Evolutionary conservation across 2,113 vertebrate genomes (phyloP).

Genomic region (Phyllostomus hastatus): DNA sequence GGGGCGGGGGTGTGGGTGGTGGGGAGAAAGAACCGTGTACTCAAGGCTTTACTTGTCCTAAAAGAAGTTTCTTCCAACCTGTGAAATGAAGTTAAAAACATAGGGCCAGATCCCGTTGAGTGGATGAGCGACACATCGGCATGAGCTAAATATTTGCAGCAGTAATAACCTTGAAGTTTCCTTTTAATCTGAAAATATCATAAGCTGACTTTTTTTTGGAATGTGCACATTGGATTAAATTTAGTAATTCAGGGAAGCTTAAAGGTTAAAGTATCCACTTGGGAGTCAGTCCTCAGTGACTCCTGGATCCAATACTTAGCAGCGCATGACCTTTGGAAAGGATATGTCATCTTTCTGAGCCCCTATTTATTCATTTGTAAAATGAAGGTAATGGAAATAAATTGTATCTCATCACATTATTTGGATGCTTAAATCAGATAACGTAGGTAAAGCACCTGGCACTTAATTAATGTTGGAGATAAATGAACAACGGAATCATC

Average conservation of each 20-base stretch:
- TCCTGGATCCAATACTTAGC: background rate
- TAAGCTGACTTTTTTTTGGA: background rate
- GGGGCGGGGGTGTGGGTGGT: too few relatives aligned
- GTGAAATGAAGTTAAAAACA: background rate
- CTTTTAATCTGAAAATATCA: slow-evolving; percentile 17
- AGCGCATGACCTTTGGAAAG: background rate
- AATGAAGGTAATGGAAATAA: background rate
- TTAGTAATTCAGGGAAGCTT: background rate
- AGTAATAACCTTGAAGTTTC: background rate
- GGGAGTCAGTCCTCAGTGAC: background rate
- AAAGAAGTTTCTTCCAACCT: slow-evolving; percentile 1
- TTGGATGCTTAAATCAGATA: background rate
- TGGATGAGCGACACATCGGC: background rate
- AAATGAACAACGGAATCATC: background rate
- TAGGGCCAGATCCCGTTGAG: background rate
- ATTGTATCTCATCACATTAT: background rate
- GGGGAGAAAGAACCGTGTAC: background rate
- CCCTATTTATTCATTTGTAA: background rate
- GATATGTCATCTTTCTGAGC: background rate
- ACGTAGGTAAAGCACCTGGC: background rate
- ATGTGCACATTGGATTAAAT: background rate
- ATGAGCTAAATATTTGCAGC: background rate
- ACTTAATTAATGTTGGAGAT: background rate
- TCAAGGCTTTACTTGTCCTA: background rate
- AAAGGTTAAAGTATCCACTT: background rate